Percentiles rank a stretch among this genome's conserved stretches.
phyloP scores from a whole-genome alignment of 2,888 invertebrate genomes.

The Neoitamus cyanurus region DNA sequence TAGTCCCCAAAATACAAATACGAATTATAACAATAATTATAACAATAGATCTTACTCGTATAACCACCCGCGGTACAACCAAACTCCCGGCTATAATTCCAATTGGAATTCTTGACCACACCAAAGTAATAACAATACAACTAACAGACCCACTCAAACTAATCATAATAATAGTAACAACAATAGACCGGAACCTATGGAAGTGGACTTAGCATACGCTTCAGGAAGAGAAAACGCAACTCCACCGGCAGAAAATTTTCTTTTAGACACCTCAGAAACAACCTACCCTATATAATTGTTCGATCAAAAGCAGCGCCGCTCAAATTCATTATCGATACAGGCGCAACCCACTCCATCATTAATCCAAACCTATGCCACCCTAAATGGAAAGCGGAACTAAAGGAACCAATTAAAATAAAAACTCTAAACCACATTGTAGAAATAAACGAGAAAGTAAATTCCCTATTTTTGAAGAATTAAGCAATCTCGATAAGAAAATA shows the following conservation, averaged over 20 bases:
- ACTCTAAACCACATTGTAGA: not conserved
- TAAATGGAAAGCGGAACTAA: not conserved
- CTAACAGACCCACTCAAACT: no score
- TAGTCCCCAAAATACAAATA: no score
- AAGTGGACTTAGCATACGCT: not conserved
- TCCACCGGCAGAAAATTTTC: not conserved
- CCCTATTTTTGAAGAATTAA: not conserved
- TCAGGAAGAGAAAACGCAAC: not conserved
- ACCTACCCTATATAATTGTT: not conserved
- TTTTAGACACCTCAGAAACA: not conserved
- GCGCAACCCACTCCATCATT: not conserved
- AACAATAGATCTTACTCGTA: not conserved
- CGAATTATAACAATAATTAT: not conserved
- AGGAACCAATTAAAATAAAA: not conserved
- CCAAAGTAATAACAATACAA: not conserved
- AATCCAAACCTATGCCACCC: not conserved
- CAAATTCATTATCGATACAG: slow-evolving; percentile 6
- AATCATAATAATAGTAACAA: no score
- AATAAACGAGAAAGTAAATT: not conserved
- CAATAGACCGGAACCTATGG: not conserved
- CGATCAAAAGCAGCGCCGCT: not conserved
- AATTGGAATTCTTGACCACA: not conserved
- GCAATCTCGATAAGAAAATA: not conserved
- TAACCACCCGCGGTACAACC: no score
- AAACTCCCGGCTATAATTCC: not conserved